Conservation (phyloP, 2,113 vertebrate species). For the Edolisoma coerulescens region DNA sequence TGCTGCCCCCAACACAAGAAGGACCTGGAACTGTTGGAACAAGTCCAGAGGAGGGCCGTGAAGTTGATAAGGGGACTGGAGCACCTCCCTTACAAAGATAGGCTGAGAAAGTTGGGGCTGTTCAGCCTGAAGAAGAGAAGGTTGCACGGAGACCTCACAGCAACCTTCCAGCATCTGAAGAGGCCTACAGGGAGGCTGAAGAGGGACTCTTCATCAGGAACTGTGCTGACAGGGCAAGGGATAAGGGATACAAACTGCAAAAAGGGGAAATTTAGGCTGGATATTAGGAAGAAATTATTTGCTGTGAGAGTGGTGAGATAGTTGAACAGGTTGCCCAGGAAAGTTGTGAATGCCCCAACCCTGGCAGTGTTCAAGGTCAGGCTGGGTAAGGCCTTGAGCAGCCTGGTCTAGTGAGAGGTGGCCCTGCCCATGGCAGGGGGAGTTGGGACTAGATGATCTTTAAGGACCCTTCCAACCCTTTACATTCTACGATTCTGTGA, state of each 20-base stretch:
- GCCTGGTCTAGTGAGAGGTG: background rate
- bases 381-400: background rate
- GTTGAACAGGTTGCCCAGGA: background rate
- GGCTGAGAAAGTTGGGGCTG: background rate
- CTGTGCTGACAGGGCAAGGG: background rate
- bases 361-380: too few relatives aligned
- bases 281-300: background rate
- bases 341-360: background rate
- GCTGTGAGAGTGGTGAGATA: background rate
- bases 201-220: too few relatives aligned
- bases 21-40: background rate
- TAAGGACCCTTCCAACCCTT: background rate
- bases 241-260: background rate
- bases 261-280: background rate
- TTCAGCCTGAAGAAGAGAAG: background rate
- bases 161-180: background rate
- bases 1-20: background rate
- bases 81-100: background rate
- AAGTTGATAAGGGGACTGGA: background rate
- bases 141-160: background rate
- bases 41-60: background rate
- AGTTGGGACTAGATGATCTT: too few relatives aligned
- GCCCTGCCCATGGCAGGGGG: background rate
- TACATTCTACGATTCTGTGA: accelerated
- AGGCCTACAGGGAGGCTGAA: background rate